These are phyloP conservation scores for Hypolimnas misippus DNA, from an alignment of 2,888 invertebrate species.

Conservation along the genomic window DNA sequence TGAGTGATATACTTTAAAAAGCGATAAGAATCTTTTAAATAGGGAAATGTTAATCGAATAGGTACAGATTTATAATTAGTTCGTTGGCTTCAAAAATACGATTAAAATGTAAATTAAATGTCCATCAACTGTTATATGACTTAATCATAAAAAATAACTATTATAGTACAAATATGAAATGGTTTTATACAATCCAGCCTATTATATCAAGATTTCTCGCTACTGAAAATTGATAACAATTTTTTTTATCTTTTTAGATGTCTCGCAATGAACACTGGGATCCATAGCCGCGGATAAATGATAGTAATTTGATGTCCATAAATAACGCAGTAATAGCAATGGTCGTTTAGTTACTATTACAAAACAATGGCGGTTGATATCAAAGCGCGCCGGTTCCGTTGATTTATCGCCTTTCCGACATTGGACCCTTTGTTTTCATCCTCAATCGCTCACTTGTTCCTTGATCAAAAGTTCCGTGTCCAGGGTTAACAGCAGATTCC, in stretches of 20 bases:
- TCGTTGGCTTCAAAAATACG: too few species aligned
- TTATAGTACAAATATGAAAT: too few species aligned
- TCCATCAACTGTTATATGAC: too few species aligned
- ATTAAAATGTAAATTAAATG: too few species aligned
- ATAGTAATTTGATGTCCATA: slow-evolving; percentile 33
- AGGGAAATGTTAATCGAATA: background rate
- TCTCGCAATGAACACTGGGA: background rate
- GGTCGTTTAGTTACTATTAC: slow-evolving; percentile 48
- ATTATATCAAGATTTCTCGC: background rate
- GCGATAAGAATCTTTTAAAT: background rate
- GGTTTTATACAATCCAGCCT: too few species aligned
- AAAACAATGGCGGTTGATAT: slow-evolving; percentile 68
- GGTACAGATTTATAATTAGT: too few species aligned
- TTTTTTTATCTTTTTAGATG: too few species aligned
- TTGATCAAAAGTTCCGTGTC: slow-evolving; percentile 59
- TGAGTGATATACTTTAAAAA: slow-evolving; percentile 18
- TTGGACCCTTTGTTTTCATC: slow-evolving; percentile 64
- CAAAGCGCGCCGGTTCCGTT: slow-evolving; percentile 67
- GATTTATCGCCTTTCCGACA: slow-evolving; percentile 65
- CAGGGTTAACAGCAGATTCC: slow-evolving; percentile 7
- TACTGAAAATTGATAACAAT: background rate
- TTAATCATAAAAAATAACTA: too few species aligned
- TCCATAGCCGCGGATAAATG: background rate
- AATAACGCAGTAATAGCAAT: slow-evolving; percentile 42
- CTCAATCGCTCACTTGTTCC: slow-evolving; percentile 55